Evolutionary conservation across 2,113 vertebrate species (phyloP).

Genomic region (Nycticebus coucang): DNA sequence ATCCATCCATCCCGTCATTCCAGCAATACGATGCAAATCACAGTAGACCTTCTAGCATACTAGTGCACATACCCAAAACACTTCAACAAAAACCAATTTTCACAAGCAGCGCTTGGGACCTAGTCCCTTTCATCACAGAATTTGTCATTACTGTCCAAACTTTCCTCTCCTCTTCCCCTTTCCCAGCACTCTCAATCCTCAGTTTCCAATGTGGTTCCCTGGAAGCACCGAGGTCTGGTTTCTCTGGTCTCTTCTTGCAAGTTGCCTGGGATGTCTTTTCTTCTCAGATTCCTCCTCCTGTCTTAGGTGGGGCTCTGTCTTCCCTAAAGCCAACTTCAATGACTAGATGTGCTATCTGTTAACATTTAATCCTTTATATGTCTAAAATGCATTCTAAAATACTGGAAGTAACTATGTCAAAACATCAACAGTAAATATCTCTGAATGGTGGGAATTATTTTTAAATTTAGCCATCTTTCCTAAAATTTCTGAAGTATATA

Average conservation of each 20-base stretch:
- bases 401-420: no score
- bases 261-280: background rate
- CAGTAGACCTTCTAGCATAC: background rate
- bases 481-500: background rate
- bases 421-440: background rate
- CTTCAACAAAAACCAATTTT: background rate
- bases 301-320: background rate
- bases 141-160: background rate
- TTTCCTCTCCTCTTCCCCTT: no score
- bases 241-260: background rate
- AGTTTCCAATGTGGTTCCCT: background rate
- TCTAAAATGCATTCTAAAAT: background rate
- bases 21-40: background rate
- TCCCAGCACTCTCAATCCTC: background rate
- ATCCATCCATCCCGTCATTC: background rate
- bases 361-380: background rate
- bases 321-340: background rate
- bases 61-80: background rate
- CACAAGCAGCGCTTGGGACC: background rate
- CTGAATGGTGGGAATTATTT: background rate
- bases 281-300: background rate
- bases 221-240: background rate
- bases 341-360: background rate
- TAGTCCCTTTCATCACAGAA: background rate
- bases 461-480: background rate